Conservation (phyloP, 1,140 invertebrate genomes). For the Bilobella aurantiaca region DNA sequence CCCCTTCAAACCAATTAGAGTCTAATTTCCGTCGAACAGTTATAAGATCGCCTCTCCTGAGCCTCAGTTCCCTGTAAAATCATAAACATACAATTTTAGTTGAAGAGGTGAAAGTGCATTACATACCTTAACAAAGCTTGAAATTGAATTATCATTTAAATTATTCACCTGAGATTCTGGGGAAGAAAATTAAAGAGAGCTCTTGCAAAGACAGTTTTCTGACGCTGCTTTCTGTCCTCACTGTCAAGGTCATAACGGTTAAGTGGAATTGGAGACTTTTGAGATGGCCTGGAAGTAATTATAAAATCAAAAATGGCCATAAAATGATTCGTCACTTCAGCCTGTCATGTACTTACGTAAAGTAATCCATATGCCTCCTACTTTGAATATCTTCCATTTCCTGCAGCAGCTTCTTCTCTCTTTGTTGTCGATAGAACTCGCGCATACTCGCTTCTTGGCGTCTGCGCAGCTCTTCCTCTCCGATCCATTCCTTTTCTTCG, state of each 20-base stretch:
- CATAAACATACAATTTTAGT: too few species aligned
- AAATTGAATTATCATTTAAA: not conserved
- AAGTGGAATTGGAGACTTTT: constrained; percentile 83
- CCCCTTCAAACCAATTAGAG: too few species aligned
- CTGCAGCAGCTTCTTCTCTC: constrained; percentile 73
- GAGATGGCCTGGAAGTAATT: constrained; percentile 56
- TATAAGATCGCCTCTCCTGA: too few species aligned
- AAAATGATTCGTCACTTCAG: not conserved
- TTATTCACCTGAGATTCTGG: constrained; percentile 53
- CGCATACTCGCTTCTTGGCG: constrained; percentile 82
- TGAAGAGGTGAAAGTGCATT: too few species aligned
- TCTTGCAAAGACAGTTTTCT: constrained; percentile 58
- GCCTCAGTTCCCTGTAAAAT: too few species aligned
- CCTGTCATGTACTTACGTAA: constrained; percentile 50
- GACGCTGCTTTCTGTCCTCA: constrained; percentile 46
- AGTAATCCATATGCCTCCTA: constrained; percentile 78
- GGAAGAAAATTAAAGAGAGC: constrained; percentile 86
- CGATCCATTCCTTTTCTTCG: constrained; percentile 66
- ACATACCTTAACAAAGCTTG: too few species aligned
- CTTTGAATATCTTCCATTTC: constrained; percentile 84
- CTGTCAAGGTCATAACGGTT: constrained; percentile 80
- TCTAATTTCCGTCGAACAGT: too few species aligned
- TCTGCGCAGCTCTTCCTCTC: constrained; percentile 66
- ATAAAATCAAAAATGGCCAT: not conserved
- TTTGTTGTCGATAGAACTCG: constrained; percentile 75